These are phyloP conservation scores for Pao palembangensis DNA, from an alignment of 2,113 vertebrate genomes.

Conservation along the genomic window DNA sequence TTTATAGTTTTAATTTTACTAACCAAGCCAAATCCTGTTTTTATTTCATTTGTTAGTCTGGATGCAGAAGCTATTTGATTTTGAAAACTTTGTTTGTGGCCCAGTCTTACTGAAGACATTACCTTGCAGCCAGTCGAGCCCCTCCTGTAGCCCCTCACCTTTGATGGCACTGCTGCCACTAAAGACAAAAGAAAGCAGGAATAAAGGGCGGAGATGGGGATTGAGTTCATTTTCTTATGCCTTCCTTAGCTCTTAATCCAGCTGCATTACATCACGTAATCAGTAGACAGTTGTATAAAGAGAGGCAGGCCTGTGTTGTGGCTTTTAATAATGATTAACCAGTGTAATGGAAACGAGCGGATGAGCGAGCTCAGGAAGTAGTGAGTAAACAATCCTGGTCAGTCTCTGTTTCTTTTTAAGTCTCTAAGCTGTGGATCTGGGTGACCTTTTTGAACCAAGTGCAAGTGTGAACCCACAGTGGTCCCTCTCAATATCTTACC, in stretches of 20 bases:
- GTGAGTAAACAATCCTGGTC: background rate
- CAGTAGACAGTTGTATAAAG: slow-evolving; percentile 25
- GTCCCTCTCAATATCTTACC: slow-evolving; percentile 72
- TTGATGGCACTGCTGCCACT: slow-evolving; percentile 94
- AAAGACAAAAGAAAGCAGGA: slow-evolving; percentile 51
- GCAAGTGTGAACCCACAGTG: no score
- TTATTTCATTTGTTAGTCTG: background rate
- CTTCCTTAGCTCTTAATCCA: slow-evolving; percentile 50
- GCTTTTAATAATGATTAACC: slow-evolving; percentile 31
- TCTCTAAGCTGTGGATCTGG: slow-evolving; percentile 13
- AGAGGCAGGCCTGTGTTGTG: slow-evolving; percentile 1
- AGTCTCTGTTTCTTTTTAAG: slow-evolving; percentile 10
- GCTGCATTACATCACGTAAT: slow-evolving; percentile 56
- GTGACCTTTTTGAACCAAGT: background rate
- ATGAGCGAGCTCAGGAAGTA: background rate
- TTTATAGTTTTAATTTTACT: background rate
- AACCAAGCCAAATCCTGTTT: background rate
- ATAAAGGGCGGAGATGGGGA: slow-evolving; percentile 29
- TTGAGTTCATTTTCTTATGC: slow-evolving; percentile 40
- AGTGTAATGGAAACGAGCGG: background rate
- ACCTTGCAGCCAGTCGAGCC: slow-evolving; percentile 98
- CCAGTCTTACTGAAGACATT: slow-evolving; percentile 20
- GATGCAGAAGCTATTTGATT: background rate
- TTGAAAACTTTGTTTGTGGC: background rate
- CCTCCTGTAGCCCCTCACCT: slow-evolving; percentile 94